Evolutionary conservation across 2,113 vertebrate species (phyloP).

Genomic region (Gnathonemus longibarbis): DNA sequence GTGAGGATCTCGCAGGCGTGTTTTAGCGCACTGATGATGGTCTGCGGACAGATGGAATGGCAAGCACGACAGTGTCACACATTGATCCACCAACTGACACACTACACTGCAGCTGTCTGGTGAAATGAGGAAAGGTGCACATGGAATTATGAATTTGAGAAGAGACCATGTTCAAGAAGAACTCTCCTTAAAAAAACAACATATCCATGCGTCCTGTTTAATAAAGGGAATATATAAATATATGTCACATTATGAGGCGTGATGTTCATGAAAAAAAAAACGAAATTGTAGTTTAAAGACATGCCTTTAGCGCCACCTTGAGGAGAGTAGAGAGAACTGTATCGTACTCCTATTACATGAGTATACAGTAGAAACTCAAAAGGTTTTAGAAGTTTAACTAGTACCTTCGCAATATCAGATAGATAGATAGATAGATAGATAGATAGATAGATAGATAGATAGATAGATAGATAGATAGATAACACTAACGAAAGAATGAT

Average conservation of each 20-base stretch:
- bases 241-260: not conserved
- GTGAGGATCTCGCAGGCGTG: conserved; percentile 79
- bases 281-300: not conserved
- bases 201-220: not conserved
- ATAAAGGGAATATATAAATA: not conserved
- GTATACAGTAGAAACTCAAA: not conserved
- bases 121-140: not conserved
- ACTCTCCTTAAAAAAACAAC: not conserved
- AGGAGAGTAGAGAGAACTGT: conserved; percentile 2
- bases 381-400: not conserved
- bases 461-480: too few relatives aligned
- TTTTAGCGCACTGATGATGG: conserved; percentile 67
- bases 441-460: too few relatives aligned
- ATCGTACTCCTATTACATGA: not conserved
- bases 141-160: not conserved
- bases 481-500: not conserved
- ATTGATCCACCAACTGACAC: not conserved
- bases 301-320: conserved; percentile 14
- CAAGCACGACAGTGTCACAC: not conserved
- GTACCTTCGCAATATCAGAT: not conserved
- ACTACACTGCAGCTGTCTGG: not conserved
- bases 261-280: not conserved
- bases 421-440: not conserved
- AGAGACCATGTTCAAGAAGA: not conserved
- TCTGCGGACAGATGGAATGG: conserved; percentile 46